Evolutionary conservation across 2,797 vertebrate species (phyloP), one percentile per base, ranked within the genome.

Genomic region (Spheniscus humboldti): DNA sequence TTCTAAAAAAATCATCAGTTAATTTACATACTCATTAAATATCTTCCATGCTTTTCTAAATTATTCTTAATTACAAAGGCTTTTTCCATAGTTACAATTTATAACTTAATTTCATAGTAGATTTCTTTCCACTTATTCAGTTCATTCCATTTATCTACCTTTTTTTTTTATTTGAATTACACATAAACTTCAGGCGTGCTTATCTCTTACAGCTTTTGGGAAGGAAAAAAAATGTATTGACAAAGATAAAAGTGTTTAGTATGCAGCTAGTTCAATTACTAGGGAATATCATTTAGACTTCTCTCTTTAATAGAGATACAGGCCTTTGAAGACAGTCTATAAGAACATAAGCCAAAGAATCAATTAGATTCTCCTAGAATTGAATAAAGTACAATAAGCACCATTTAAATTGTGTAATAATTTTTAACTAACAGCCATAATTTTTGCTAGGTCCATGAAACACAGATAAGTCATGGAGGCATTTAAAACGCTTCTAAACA

Each of bases 41-140:
- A 95, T 97, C 78, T 97, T 96, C 86, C 71, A 84, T 92, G n/a
- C 59, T 63, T 97, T 90, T 96, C 86, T 96, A 97, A 97, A 97
- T 95, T 74, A 93, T 95, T 97, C 71, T 63, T 96, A 95, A 97
- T 97, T 97, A 95, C 76, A 97, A 97, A 93, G 50, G n/a, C 53
- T 94, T 88, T 96, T 97, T 96, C 92, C 76, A 96, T 92, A 95
- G 95, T 43, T 84, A 91, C 62, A 96, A 92, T 97, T 97, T 97
- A 96, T 95, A 81, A 96, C 87, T 97, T 97, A 81, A 97, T 98
- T 97, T 97, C 76, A 94, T 90, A 97, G 37, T 73, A 82, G 56
- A 95, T 96, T 97, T 96, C 77, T 94, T 97, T 95, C 83, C 41
- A 90, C 79, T 93, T 93, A 66, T 71, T 95, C 79, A 63, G 31